Base-by-base conservation (phyloP, 2,888 invertebrate genomes). In the Cheilosia variabilis region DNA sequence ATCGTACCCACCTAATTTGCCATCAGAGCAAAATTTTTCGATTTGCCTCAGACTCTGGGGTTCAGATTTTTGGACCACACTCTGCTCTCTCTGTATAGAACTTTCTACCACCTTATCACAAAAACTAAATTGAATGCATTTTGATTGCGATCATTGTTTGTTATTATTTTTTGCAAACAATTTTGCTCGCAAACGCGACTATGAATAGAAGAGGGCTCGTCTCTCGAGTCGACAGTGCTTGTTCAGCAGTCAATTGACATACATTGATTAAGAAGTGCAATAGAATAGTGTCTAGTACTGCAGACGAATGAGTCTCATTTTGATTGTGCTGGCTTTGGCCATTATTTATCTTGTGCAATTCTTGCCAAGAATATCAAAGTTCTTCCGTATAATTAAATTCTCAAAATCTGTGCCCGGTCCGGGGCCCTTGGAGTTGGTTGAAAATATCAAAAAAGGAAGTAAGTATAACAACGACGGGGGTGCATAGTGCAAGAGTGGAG, bases 401-500 rank as follows among this genome's bases (percentile, higher is more conserved):
- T 84, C 90, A 2, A 78, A 76, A 31, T 89, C 89, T 0, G 58
- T 92, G 60, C 90, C 91, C 9, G 92, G 92, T 3, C 92, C 91
- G 2, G 88, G 88, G 27, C 82, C 90, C 3, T 58, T 87, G 7
- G 91, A 92, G 75, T 71, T 91, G 15, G 88, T 91, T 9, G 88
- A 89, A 63, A 91, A 90, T 88, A 89, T 89, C 0, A 90, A 89
- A 62, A 90, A 90, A 87, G 91, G 91, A 50, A 88, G 91, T 91
- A 88, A 90, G 91, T 88, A 27, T 15, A 5, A 6, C 0, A 27
- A 31, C 13, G 17, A 15, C n/a, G n/a, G n/a, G n/a, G n/a, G 19
- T 13, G 15, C 24, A 37, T 45, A 55, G 43, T 41, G 41, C 24
- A 41, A 66, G 24, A 22, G 17, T 24, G 24, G 31, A 27, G 15